Evolutionary conservation across 1,140 invertebrate species (phyloP).

Genomic region (Acromyrmex echinatior): DNA sequence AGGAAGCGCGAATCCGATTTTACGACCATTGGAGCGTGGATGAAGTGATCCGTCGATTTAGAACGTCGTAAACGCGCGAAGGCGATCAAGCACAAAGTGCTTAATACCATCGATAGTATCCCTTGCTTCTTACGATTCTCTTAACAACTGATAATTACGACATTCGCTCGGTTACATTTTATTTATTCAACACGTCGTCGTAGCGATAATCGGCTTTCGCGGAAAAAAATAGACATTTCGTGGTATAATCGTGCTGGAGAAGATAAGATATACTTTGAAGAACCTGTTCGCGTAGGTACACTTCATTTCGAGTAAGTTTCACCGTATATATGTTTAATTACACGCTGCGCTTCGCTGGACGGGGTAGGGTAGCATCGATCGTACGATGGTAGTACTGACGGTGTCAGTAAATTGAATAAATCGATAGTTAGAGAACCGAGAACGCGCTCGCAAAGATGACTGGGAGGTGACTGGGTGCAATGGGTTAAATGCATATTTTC

Average conservation of each 20-base stretch:
- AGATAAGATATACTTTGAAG: background rate
- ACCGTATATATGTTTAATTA: constrained; percentile 38
- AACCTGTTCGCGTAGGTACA: background rate
- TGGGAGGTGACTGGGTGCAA: constrained; percentile 29
- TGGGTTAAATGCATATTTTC: constrained; percentile 29
- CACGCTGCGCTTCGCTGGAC: background rate
- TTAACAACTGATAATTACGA: constrained; percentile 27
- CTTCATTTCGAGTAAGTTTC: constrained; percentile 19
- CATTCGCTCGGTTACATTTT: constrained; percentile 25
- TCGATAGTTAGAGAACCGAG: constrained; percentile 13
- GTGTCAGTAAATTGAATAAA: constrained; percentile 49
- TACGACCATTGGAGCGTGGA: constrained; percentile 34
- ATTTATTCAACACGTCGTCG: constrained; percentile 22
- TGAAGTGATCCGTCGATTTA: constrained; percentile 47
- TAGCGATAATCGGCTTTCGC: constrained; percentile 9
- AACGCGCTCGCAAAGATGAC: constrained; percentile 15
- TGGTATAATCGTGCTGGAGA: background rate
- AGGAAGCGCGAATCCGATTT: constrained; percentile 12
- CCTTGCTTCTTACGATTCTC: constrained; percentile 7
- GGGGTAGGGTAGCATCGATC: constrained; percentile 14
- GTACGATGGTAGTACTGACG: constrained; percentile 9
- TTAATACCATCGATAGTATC: constrained; percentile 8
- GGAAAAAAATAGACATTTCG: background rate
- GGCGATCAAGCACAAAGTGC: constrained; percentile 17
- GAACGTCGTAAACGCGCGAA: constrained; percentile 58